Evolutionary conservation across 2,113 vertebrate genomes (phyloP), one percentile per base, ranked within the genome.

Genomic region (Lagopus muta): DNA sequence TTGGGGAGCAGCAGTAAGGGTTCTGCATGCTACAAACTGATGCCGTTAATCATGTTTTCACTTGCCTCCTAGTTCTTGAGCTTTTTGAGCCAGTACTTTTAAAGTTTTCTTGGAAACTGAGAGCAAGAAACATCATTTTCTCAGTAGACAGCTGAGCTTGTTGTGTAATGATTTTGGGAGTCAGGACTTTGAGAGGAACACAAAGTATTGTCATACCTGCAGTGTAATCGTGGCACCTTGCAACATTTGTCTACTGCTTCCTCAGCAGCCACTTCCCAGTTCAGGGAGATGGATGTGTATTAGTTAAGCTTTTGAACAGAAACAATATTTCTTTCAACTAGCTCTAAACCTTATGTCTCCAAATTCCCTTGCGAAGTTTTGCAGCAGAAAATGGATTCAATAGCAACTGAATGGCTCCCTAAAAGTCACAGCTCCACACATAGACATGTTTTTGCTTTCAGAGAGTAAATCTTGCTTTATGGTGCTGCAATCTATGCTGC

Each of bases 21-120:
- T 12, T 38, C 52, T 54, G 32, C 18, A 11, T 61, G 10, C 30
- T 28, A 5, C 1, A 0, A 2, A 2, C 4, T 2, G 3, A 60
- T 36, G 45, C 30, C 40, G 48, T 82, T 87, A 73, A 65, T 65
- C 22, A 7, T 22, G 6, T 48, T 72, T 79, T 67, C 2, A 1
- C 84, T 75, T 58, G 28, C 18, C 36, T 86, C 81, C 77, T 87
- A 58, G 20, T 57, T 78, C 40, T 72, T 38, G 17, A 76, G 18
- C 9, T 79, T 79, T 86, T 70, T 22, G 24, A 67, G 36, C 24
- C 45, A 72, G 54, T 13, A 16, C 28, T 69, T 92, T 79, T 36
- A 70, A 91, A 81, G 25, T 11, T 90, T 86, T 48, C 58, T 70
- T 34, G 65, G 38, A 90, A 86, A 86, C 34, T 11, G 20, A 82